phyloP scores from a whole-genome alignment of 2,113 vertebrate genomes.

The Notothenia coriiceps region DNA sequence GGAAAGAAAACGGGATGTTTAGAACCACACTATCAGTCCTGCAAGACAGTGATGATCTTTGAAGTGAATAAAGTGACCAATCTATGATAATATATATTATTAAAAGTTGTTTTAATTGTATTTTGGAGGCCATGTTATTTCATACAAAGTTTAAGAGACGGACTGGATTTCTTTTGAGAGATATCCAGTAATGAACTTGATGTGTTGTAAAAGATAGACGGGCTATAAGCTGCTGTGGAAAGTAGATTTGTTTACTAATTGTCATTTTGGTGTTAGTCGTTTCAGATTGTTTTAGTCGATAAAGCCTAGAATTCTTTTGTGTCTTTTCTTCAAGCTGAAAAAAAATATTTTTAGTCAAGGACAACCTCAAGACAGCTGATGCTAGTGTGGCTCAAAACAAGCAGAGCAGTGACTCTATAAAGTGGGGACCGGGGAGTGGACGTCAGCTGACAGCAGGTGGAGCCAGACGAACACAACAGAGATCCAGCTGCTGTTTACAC shows the following conservation, averaged over 20 bases:
- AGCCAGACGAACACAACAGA: conserved; percentile 8
- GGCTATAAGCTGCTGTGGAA: background rate
- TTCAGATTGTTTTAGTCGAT: too few species aligned
- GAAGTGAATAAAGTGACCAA: background rate
- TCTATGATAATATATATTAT: too few species aligned
- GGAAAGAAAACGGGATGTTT: conserved; percentile 24
- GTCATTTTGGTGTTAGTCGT: too few species aligned
- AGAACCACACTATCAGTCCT: conserved; percentile 42
- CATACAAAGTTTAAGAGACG: background rate
- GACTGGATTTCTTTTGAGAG: background rate
- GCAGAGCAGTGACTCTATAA: conserved; percentile 19
- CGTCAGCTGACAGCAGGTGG: background rate
- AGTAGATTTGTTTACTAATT: too few species aligned
- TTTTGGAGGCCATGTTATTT: background rate
- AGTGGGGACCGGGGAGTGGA: conserved; percentile 16
- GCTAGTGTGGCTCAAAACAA: conserved; percentile 41
- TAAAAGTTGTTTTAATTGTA: too few species aligned
- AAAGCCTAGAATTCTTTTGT: too few species aligned
- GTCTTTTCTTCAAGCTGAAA: too few species aligned
- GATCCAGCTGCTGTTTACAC: background rate
- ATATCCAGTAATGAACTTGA: background rate
- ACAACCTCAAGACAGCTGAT: background rate
- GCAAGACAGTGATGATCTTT: background rate
- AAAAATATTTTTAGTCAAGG: too few species aligned
- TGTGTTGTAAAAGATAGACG: background rate